phyloP scores from a whole-genome alignment of 1,140 invertebrate genomes.

The Drosophila yakuba region DNA sequence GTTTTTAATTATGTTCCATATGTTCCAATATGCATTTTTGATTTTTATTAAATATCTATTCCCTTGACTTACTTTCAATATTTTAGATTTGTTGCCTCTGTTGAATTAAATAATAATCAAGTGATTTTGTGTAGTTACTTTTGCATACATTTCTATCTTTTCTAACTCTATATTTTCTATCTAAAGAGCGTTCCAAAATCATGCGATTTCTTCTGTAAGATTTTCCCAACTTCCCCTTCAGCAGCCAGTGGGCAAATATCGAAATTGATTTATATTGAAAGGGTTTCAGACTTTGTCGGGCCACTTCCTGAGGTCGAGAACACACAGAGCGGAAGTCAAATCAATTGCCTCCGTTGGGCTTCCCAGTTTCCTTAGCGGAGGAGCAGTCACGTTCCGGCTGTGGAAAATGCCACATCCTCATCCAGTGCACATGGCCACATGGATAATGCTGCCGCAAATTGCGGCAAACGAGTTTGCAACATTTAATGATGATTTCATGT shows the following conservation, averaged over 20 bases:
- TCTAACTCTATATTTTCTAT: too few relatives aligned
- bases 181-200: neutral
- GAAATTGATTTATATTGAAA: conserved; percentile 83
- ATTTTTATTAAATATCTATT: too few relatives aligned
- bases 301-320: conserved; percentile 66
- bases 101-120: too few relatives aligned
- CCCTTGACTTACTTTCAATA: too few relatives aligned
- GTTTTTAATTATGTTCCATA: too few relatives aligned
- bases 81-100: too few relatives aligned
- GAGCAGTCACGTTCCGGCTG: conserved; percentile 46
- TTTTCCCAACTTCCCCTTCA: neutral
- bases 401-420: conserved; percentile 27
- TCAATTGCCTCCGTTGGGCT: conserved; percentile 61
- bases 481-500: conserved; percentile 82
- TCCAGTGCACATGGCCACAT: neutral
- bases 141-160: too few relatives aligned
- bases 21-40: too few relatives aligned
- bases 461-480: conserved; percentile 77
- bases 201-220: neutral
- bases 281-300: conserved; percentile 60
- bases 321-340: conserved; percentile 70
- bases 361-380: conserved; percentile 10
- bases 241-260: conserved; percentile 59
- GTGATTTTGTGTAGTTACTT: too few relatives aligned
- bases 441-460: conserved; percentile 72